A percentile compares a stretch with the other conserved stretches of the same genome.
These are phyloP conservation scores for Odontocolon sp. DNA, from an alignment of 2,888 invertebrate species.

Conservation along the genomic window DNA sequence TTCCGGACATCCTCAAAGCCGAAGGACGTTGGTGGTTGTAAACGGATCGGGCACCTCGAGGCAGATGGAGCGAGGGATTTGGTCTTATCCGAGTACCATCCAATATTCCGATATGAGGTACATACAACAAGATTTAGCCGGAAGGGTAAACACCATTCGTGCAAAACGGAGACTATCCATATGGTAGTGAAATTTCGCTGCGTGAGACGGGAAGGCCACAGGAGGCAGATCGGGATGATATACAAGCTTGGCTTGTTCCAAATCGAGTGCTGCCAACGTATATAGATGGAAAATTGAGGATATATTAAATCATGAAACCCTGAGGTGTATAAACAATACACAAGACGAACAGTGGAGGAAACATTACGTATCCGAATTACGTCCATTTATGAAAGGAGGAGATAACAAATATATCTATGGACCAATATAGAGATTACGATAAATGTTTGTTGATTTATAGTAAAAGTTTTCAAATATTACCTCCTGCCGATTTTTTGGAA, in stretches of 20 bases:
- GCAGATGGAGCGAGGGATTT: conserved; percentile 28
- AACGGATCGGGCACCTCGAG: conserved; percentile 39
- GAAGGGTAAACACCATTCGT: conserved; percentile 44
- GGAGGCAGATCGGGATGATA: neutral
- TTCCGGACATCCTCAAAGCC: conserved; percentile 27
- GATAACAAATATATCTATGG: neutral
- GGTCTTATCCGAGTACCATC: conserved; percentile 41
- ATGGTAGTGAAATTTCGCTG: conserved; percentile 2
- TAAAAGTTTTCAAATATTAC: no score
- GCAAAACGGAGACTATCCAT: conserved; percentile 33
- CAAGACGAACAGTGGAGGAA: neutral
- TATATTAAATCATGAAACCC: no score
- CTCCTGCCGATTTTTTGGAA: no score
- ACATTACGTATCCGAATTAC: conserved; percentile 18
- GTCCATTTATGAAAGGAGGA: neutral
- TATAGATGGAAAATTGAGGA: neutral
- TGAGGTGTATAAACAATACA: no score
- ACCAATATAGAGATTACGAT: no score
- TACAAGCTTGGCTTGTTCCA: conserved; percentile 2
- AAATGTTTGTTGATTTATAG: no score
- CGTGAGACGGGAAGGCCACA: neutral
- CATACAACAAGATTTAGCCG: conserved; percentile 37
- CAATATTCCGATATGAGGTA: conserved; percentile 41
- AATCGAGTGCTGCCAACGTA: conserved; percentile 17
- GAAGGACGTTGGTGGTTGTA: conserved; percentile 44